phyloP scores from a whole-genome alignment of 2,888 invertebrate species.

The Campoplex nolae region DNA sequence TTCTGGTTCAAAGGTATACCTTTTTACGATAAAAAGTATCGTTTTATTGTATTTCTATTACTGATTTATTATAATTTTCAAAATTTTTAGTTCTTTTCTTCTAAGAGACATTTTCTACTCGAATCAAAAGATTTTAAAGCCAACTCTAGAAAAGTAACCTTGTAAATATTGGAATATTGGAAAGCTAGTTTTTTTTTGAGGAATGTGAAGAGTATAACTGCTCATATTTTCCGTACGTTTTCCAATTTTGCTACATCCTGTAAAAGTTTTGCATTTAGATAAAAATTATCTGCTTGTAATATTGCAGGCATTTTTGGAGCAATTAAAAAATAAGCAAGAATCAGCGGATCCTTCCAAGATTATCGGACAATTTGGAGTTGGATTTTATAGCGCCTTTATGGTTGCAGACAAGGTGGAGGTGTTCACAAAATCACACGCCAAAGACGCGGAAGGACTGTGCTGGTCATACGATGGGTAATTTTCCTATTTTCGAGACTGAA shows the following conservation, averaged over 20 bases:
- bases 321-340: conserved; percentile 89
- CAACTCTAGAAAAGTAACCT: too few relatives aligned
- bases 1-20: conserved; percentile 95
- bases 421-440: conserved; percentile 90
- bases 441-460: conserved; percentile 90
- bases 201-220: too few relatives aligned
- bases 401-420: conserved; percentile 98
- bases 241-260: background rate
- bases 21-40: background rate
- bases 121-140: too few relatives aligned
- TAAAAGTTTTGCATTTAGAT: background rate
- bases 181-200: too few relatives aligned
- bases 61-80: background rate
- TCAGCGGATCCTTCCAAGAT: conserved; percentile 90
- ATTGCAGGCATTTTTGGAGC: conserved; percentile 92
- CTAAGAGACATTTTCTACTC: background rate
- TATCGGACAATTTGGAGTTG: conserved; percentile 99
- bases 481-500: conserved; percentile 18
- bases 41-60: background rate
- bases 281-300: background rate
- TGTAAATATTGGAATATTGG: too few relatives aligned
- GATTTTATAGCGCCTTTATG: conserved; percentile 99
- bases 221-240: background rate
- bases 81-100: background rate
- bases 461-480: conserved; percentile 96